These are phyloP conservation scores for Callaeas wilsoni DNA, from an alignment of 2,113 vertebrate genomes.

Conservation along the genomic window DNA sequence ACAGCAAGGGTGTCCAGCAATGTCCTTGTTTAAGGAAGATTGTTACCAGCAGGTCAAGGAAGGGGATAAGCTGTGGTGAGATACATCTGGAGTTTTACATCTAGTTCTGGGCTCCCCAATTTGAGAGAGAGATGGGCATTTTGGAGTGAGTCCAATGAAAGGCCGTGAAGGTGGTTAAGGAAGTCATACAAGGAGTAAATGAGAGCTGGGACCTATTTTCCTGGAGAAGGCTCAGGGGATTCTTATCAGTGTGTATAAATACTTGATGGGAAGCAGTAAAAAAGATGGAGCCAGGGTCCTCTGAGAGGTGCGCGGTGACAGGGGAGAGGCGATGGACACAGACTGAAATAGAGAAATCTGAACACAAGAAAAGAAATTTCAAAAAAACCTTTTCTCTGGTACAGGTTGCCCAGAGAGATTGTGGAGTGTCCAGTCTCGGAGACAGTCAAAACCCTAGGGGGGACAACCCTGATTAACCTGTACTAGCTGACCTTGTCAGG, in stretches of 20 bases:
- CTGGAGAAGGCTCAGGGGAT: background rate
- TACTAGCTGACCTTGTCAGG: background rate
- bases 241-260: background rate
- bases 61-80: background rate
- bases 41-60: background rate
- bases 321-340: background rate
- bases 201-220: background rate
- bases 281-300: background rate
- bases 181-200: background rate
- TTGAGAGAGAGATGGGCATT: background rate
- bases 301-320: background rate
- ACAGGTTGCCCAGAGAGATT: background rate
- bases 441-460: background rate
- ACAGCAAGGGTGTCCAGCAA: background rate
- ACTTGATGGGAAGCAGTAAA: background rate
- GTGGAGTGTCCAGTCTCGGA: background rate
- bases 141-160: background rate
- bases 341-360: background rate
- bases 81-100: background rate
- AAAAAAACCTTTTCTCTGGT: background rate
- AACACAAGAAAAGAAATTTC: background rate
- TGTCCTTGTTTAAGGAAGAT: background rate
- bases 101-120: background rate
- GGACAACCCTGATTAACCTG: background rate
- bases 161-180: background rate